Conservation (phyloP, 2,113 vertebrate genomes). For the Larimichthys crocea region DNA sequence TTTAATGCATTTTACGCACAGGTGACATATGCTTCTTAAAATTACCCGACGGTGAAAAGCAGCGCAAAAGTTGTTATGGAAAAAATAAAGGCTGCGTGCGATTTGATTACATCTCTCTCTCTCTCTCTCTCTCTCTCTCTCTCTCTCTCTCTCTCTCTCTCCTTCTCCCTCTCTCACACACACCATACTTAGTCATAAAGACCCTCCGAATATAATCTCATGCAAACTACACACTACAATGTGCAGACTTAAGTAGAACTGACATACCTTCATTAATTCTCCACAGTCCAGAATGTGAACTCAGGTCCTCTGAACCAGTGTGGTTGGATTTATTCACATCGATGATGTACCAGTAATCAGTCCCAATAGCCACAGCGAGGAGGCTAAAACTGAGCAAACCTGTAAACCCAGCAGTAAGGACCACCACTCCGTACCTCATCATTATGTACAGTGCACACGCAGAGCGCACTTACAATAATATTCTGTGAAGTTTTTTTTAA, state of each 20-base stretch:
- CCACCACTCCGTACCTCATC: constrained; percentile 81
- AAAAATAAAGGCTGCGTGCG: background rate
- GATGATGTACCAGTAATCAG: constrained; percentile 88
- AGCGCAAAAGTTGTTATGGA: constrained; percentile 22
- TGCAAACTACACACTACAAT: background rate
- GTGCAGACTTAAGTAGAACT: background rate
- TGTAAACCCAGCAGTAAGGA: constrained; percentile 80
- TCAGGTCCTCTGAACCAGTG: constrained; percentile 72
- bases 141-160: no score
- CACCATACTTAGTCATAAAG: no score
- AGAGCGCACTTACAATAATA: background rate
- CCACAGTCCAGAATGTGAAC: constrained; percentile 84
- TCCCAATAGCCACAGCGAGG: constrained; percentile 83
- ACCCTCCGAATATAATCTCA: background rate
- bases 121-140: no score
- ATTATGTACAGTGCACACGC: constrained; percentile 5
- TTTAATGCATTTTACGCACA: no score
- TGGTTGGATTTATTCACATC: constrained; percentile 80
- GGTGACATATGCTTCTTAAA: background rate
- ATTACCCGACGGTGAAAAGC: background rate
- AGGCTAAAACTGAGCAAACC: constrained; percentile 84
- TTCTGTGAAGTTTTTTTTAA: background rate
- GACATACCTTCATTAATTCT: constrained; percentile 80
- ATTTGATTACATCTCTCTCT: background rate
- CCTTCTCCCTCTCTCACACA: no score